Evolutionary conservation across 1,140 invertebrate species (phyloP), one percentile per base, ranked within the genome.

Genomic region (Panagrolaimus sp.): DNA sequence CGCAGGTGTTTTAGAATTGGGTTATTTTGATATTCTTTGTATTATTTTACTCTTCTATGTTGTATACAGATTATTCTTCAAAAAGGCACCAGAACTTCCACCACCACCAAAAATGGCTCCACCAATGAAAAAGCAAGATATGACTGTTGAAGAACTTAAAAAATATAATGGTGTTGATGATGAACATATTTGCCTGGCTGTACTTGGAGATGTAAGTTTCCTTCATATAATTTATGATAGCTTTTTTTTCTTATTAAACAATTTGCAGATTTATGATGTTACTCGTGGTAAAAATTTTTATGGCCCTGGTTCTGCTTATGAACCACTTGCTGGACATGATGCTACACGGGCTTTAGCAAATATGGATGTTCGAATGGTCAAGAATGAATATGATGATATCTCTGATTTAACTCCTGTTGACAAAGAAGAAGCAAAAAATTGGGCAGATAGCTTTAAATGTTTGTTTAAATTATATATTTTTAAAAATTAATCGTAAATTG

Each of bases 161-260:
- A 67, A 68, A 43, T 76, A 79, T 42, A 70, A 76, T 53, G 74
- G 74, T 9, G 68, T 76, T 20, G 67, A 75, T 20, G 77, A 76
- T 46, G 67, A 69, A 47, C 76, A 62, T 27, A 75, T 76, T 63
- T 74, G 62, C n/a, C 16, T 76, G 43, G 74, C 76, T 11, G 14
- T 76, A 25, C 44, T 57, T 46, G 74, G 77, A 51, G 74, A 74
- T n/a, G 74, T 75, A 46, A 61, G 63, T 63, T 23, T 48, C n/a
- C n/a, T n/a, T n/a, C n/a, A n/a, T n/a, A n/a, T 72, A 42, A 61
- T 44, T 27, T 68, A 64, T 11, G n/a, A 38, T 38, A 38, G 7
- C 31, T 38, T 38, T 38, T 38, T 38, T 7, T 38, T 38, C 7
- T 38, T 38, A 2, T 38, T 38, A 38, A 38, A 4, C 9, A 9